Conservation (phyloP, 92 coral and sea anemone genomes). For the Ricordea florida region DNA sequence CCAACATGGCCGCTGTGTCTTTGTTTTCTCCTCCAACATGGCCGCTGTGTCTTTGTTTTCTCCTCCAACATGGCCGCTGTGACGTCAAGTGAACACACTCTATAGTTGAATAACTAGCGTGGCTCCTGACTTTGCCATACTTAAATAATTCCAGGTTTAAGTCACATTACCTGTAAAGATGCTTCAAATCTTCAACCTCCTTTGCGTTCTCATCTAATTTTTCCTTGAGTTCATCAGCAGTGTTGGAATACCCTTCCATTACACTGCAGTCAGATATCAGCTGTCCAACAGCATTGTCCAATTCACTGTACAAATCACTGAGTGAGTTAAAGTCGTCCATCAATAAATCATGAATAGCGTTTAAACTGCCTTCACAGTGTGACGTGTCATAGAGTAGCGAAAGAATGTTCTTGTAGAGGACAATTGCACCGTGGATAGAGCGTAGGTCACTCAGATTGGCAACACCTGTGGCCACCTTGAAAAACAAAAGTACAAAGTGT, state of each 20-base stretch:
- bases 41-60: too few species aligned
- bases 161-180: conserved; percentile 55
- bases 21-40: too few species aligned
- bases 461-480: conserved; percentile 74
- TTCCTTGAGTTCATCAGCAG: conserved; percentile 70
- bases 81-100: too few species aligned
- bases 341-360: conserved; percentile 35
- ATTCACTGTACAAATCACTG: conserved; percentile 41
- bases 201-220: conserved; percentile 58
- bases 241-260: conserved; percentile 86
- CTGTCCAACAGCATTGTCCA: conserved; percentile 79
- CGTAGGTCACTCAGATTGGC: conserved; percentile 84
- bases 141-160: neutral
- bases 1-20: too few species aligned
- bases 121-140: too few species aligned
- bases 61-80: too few species aligned
- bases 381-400: conserved; percentile 3
- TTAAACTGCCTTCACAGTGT: neutral
- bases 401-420: conserved; percentile 57
- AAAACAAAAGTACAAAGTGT: neutral
- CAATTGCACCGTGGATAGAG: conserved; percentile 60
- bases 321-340: conserved; percentile 58
- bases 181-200: conserved; percentile 50
- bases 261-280: conserved; percentile 72
- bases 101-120: too few species aligned